These are phyloP conservation scores for Cephonodes hylas DNA, from an alignment of 2,888 invertebrate genomes.

Conservation along the genomic window DNA sequence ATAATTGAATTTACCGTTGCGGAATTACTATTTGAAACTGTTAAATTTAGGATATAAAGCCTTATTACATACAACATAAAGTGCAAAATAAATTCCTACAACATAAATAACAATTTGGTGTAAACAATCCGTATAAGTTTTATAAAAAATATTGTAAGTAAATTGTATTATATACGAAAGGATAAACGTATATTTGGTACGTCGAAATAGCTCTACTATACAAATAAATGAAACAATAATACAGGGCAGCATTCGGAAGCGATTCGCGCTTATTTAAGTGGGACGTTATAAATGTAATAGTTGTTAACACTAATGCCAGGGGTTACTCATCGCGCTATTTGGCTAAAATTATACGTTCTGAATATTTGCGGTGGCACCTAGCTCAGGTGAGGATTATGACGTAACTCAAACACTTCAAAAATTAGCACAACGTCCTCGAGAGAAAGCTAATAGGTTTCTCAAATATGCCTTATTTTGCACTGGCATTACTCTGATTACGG, in stretches of 20 bases:
- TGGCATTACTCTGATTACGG: no score
- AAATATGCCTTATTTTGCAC: neutral
- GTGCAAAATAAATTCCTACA: no score
- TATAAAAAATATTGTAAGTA: no score
- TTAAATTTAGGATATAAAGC: no score
- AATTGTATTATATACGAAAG: no score
- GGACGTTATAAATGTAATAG: conserved; percentile 32
- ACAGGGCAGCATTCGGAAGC: conserved; percentile 1
- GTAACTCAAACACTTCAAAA: neutral
- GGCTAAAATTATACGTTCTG: conserved; percentile 71
- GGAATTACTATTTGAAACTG: no score
- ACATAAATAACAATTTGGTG: no score
- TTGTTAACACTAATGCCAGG: conserved; percentile 35
- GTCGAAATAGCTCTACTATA: neutral
- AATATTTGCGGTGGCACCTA: conserved; percentile 44
- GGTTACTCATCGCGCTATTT: conserved; percentile 66
- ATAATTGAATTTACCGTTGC: no score
- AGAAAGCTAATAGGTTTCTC: neutral
- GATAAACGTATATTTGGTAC: neutral
- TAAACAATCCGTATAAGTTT: no score
- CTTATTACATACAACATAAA: no score
- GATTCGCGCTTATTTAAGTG: neutral
- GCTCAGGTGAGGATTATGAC: conserved; percentile 12
- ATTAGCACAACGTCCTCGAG: neutral
- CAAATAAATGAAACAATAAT: conserved; percentile 7